phyloP scores from a whole-genome alignment of 2,797 vertebrate species.

The Scarus forsteni region DNA sequence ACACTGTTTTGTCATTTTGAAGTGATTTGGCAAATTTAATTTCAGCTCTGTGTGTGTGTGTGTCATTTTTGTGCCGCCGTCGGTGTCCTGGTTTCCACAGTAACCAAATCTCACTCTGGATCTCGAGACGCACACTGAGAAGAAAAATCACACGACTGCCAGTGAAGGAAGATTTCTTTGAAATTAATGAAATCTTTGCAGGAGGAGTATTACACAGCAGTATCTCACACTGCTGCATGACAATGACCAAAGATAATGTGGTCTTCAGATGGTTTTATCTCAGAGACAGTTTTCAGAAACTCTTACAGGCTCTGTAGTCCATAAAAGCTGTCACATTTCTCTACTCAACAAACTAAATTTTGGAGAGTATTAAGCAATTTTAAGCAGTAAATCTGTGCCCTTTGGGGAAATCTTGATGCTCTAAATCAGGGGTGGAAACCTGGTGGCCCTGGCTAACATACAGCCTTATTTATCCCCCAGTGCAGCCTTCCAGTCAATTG shows the following conservation, averaged over 20 bases:
- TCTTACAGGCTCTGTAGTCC: too few species aligned
- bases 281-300: slow-evolving; percentile 6
- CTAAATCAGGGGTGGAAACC: too few species aligned
- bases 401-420: too few species aligned
- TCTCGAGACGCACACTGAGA: slow-evolving; percentile 40
- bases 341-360: too few species aligned
- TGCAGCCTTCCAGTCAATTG: too few species aligned
- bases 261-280: slow-evolving; percentile 32
- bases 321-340: too few species aligned
- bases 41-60: slow-evolving; percentile 8
- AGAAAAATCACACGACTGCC: slow-evolving; percentile 33
- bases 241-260: slow-evolving; percentile 38
- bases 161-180: slow-evolving; percentile 38
- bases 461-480: too few species aligned
- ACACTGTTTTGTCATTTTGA: slow-evolving; percentile 25
- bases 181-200: slow-evolving; percentile 55
- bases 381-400: too few species aligned
- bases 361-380: too few species aligned
- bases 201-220: slow-evolving; percentile 9
- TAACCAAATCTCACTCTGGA: slow-evolving; percentile 47
- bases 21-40: slow-evolving; percentile 42
- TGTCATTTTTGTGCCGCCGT: slow-evolving; percentile 41
- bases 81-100: slow-evolving; percentile 64
- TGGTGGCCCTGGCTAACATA: too few species aligned
- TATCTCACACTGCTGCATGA: slow-evolving; percentile 33